These are phyloP conservation scores for Oncorhynchus gorbuscha DNA, from an alignment of 2,113 vertebrate genomes.

Conservation along the genomic window DNA sequence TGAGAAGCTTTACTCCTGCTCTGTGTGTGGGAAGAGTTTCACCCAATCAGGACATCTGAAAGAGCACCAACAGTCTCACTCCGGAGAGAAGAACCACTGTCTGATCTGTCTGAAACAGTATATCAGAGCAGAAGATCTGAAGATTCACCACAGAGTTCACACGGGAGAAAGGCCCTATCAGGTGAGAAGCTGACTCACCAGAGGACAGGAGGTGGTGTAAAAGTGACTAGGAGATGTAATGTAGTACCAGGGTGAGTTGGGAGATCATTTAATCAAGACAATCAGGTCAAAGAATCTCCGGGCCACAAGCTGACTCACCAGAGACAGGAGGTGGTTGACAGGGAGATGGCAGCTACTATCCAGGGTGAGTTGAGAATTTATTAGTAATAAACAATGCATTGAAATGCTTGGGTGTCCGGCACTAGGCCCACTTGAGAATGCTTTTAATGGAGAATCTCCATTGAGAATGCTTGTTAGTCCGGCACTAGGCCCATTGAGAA, in stretches of 20 bases:
- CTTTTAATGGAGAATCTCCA: too few species aligned
- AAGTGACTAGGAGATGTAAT: too few species aligned
- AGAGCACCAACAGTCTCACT: constrained; percentile 58
- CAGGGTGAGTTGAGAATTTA: too few species aligned
- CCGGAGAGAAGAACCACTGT: constrained; percentile 5
- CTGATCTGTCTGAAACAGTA: constrained; percentile 6
- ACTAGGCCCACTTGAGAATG: too few species aligned
- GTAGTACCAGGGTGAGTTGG: too few species aligned
- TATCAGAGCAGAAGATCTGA: constrained; percentile 54
- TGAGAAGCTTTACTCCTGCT: constrained; percentile 49
- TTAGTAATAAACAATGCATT: too few species aligned
- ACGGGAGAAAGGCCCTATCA: constrained; percentile 50
- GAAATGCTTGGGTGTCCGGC: too few species aligned
- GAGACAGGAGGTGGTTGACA: neutral
- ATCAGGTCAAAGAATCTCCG: neutral
- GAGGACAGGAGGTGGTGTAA: neutral
- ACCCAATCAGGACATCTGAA: constrained; percentile 48
- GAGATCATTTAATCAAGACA: too few species aligned
- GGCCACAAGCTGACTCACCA: constrained; percentile 1
- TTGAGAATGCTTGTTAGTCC: too few species aligned
- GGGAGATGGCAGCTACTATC: too few species aligned
- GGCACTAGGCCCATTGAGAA: too few species aligned
- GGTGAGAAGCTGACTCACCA: neutral
- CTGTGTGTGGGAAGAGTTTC: constrained; percentile 62
- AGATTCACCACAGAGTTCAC: constrained; percentile 60